phyloP scores from a whole-genome alignment of 2,113 vertebrate genomes.

The Myrmecobius fasciatus region DNA sequence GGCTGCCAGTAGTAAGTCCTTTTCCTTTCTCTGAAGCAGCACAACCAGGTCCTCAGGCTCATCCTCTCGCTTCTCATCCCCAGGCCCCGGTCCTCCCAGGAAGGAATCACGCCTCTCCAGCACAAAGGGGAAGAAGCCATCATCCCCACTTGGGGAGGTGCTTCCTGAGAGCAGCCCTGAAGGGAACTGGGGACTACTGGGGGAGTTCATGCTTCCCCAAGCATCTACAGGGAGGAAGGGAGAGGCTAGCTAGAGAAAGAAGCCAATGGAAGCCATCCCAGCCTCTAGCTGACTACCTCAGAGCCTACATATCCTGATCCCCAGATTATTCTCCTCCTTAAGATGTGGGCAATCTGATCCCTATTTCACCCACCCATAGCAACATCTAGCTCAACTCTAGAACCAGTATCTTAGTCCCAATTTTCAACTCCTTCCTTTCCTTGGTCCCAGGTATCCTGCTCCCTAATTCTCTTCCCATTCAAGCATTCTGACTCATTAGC shows the following conservation, averaged over 20 bases:
- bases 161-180: conserved; percentile 64
- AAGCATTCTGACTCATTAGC: neutral
- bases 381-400: neutral
- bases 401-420: neutral
- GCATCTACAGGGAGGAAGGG: conserved; percentile 41
- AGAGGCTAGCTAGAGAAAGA: neutral
- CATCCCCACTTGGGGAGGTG: conserved; percentile 73
- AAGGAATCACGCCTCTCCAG: conserved; percentile 75
- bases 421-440: neutral
- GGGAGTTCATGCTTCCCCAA: conserved; percentile 66
- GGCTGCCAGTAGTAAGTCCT: conserved; percentile 80
- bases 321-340: neutral
- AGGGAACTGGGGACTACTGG: conserved; percentile 44
- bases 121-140: conserved; percentile 81
- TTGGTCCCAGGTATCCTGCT: neutral
- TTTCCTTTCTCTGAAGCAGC: conserved; percentile 81
- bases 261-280: neutral
- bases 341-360: neutral
- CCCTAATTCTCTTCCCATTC: neutral
- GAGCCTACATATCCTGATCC: neutral
- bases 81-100: conserved; percentile 65
- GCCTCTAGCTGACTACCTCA: neutral
- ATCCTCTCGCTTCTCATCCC: conserved; percentile 32
- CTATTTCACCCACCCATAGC: neutral
- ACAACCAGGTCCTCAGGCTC: conserved; percentile 73